Evolutionary conservation across 2,797 vertebrate genomes (phyloP), one percentile per base, ranked within the genome.

Genomic region (Chaunax sp.): DNA sequence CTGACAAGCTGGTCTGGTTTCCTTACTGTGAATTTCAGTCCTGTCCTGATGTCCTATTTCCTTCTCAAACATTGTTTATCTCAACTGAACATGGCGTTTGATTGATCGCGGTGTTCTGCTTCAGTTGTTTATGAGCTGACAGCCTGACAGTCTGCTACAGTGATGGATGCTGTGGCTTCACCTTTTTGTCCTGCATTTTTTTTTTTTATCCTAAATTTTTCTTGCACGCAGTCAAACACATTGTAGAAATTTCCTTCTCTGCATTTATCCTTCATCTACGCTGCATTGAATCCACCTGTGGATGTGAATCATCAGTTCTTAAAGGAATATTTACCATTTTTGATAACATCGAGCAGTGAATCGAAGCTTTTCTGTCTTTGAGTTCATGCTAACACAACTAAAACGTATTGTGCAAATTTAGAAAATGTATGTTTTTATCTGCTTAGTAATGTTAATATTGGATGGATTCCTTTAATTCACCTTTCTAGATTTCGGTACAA

Each of bases 1-100:
- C 70, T 70, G 80, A 77, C 46, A 46, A 62, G 41, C 61, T 88
- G 87, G 85, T 80, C 87, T 87, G 60, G 33, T 89, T 91, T 86
- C 26, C 28, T 61, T 58, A 72, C 68, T 54, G 70, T n/a, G 65
- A 72, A 25, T 70, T 53, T 54, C 59, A 25, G 54, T 35, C 43
- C 56, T 18, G 55, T 74, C 64, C 76, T 20, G 23, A 59, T 63
- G 63, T 85, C 82, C 87, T 60, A 55, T 57, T 76, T 86, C 68
- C 76, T 20, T 63, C 53, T 37, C 53, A 69, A 75, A 78, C 73
- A 50, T 33, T 68, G 76, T 87, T 81, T 72, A 73, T 80, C 72
- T 78, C 30, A 44, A 38, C 20, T 55, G 60, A 72, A 51, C 64
- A 69, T 10, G 0, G 15, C 0, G 19, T 63, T 59, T 84, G 89